A percentile compares a stretch with the other conserved stretches of the same genome.
Evolutionary conservation across 2,797 vertebrate species (phyloP).

Genomic region (Strix occidentalis): DNA sequence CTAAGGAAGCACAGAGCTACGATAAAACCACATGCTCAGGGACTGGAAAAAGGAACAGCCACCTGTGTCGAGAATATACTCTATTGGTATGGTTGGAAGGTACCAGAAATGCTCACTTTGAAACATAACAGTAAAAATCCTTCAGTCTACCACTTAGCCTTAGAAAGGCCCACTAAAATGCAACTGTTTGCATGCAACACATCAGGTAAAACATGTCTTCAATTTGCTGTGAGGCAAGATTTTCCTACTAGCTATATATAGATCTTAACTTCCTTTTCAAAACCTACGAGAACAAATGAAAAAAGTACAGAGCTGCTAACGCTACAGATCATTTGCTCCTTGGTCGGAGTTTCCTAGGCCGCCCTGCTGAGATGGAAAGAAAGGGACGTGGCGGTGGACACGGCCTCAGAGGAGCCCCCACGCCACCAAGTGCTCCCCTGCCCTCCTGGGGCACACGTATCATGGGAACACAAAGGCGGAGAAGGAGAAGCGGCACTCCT

Average conservation of each 20-base stretch:
- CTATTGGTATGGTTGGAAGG: background rate
- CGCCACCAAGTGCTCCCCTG: fast-evolving
- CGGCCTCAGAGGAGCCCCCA: background rate
- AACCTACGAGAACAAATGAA: background rate
- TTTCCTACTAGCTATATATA: constrained; percentile 28
- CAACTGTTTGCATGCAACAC: background rate
- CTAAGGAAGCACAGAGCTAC: background rate
- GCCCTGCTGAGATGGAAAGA: background rate
- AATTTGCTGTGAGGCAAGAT: background rate
- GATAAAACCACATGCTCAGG: background rate
- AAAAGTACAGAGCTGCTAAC: background rate
- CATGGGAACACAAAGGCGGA: background rate
- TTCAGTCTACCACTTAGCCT: background rate
- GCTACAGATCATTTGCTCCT: background rate
- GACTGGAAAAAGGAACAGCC: background rate
- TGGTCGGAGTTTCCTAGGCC: background rate
- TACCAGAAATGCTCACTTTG: background rate
- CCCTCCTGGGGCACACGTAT: fast-evolving
- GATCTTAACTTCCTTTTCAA: background rate
- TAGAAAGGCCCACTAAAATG: background rate
- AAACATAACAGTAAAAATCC: background rate
- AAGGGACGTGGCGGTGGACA: background rate
- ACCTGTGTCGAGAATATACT: background rate
- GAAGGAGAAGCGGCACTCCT: fast-evolving
- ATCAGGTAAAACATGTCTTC: background rate